Evolutionary conservation across 2,113 vertebrate genomes (phyloP), one percentile per base, ranked within the genome.

Genomic region (Labeo catla): DNA sequence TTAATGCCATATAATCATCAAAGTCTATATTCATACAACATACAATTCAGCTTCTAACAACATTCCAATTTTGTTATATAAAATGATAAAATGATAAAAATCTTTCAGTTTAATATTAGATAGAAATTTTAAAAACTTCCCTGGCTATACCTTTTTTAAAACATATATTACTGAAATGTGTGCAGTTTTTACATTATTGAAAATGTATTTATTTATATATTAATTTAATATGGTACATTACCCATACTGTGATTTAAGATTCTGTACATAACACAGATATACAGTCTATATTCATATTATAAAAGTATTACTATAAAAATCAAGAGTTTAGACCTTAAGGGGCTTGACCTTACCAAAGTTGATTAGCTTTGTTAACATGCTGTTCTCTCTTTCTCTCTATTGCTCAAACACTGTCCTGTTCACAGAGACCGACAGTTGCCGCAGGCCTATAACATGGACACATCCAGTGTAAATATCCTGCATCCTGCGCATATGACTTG

Each of bases 381-480:
- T 39, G 39, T 39, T 39, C 39, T 39, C 39, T 39, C 13, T 72
- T 13, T 84, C 39, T 76, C 66, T 73, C 76, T 50, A 65, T 81
- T 23, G 70, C 11, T 39, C 73, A 77, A 52, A 54, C 74, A 16
- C 61, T 72, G 66, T 52, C 63, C n/a, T 81, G 21, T 50, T 63
- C 34, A 68, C 39, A 23, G 78, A 89, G 59, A 81, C 78, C 47
- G 73, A 89, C 63, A 50, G 10, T n/a, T 43, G 66, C 77, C 36
- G 39, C 83, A 28, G 12, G 74, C 80, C 70, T 72, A 72, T 72
- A 2, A 9, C 85, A 91, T 83, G 63, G 85, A 90, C 84, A 85
- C 76, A 28, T 70, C 74, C 47, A 47, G 88, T 84, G 87, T 87
- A 86, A 76, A 88, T n/a, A n/a, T n/a, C n/a, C n/a, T n/a, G 81